Evolutionary conservation across 2,113 vertebrate genomes (phyloP).

Genomic region (Setophaga coronata): DNA sequence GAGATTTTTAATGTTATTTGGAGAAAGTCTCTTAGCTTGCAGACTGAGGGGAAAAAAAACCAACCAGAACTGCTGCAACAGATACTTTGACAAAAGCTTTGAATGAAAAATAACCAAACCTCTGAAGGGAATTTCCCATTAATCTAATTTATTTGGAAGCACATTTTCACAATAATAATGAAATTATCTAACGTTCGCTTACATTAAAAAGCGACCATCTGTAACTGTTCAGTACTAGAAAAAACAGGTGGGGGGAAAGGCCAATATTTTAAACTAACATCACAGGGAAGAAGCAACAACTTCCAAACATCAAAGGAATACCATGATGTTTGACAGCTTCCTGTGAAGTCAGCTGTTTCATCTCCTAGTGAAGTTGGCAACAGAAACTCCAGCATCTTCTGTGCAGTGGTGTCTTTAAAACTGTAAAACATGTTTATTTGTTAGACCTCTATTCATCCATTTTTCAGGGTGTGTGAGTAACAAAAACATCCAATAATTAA

Average conservation of each 20-base stretch:
- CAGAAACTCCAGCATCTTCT: conserved; percentile 32
- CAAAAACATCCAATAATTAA: neutral
- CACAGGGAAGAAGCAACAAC: conserved; percentile 27
- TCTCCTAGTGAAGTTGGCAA: conserved; percentile 27
- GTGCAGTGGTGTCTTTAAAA: conserved; percentile 14
- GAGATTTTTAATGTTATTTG: conserved; percentile 31
- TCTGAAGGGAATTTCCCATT: conserved; percentile 70
- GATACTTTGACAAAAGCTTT: conserved; percentile 60
- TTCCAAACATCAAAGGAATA: conserved; percentile 47
- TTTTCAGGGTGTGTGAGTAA: neutral
- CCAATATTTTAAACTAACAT: conserved; percentile 48
- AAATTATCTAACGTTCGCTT: conserved; percentile 67
- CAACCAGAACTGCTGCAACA: neutral
- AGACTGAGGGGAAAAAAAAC: neutral
- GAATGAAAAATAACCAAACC: conserved; percentile 69
- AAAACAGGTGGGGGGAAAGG: neutral
- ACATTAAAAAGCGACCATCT: conserved; percentile 63
- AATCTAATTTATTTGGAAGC: conserved; percentile 72
- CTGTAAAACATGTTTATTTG: neutral
- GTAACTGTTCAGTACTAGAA: conserved; percentile 58
- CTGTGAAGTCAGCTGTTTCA: conserved; percentile 35
- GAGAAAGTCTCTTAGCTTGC: conserved; percentile 11
- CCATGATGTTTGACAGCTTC: conserved; percentile 41
- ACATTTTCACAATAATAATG: conserved; percentile 67
- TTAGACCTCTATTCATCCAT: neutral